phyloP scores from a whole-genome alignment of 2,888 invertebrate species.

The Amblyteles armatorius region DNA sequence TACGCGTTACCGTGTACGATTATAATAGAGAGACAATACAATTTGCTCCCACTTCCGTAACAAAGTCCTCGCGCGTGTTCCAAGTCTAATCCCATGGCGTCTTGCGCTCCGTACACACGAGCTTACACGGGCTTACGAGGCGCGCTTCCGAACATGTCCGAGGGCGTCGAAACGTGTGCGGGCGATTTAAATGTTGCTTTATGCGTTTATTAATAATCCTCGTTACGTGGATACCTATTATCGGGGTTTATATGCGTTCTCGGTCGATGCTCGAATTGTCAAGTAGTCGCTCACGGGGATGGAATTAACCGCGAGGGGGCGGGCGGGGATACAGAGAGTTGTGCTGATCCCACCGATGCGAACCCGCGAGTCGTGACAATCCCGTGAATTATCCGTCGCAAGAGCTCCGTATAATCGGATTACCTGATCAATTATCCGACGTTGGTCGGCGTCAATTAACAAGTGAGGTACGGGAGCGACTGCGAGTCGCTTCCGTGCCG shows the following conservation, averaged over 20 bases:
- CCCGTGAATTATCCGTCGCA: constrained; percentile 70
- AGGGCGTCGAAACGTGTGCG: not conserved
- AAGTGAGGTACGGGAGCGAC: constrained; percentile 67
- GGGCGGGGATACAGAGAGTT: not conserved
- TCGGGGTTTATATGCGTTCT: not conserved
- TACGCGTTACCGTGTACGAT: not conserved
- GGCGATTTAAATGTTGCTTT: not conserved
- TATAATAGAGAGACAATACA: not conserved
- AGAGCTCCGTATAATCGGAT: constrained; percentile 73
- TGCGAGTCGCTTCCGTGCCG: constrained; percentile 66
- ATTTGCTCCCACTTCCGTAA: constrained; percentile 37
- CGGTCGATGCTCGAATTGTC: constrained; percentile 2
- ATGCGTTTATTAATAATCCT: not conserved
- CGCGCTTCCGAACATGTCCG: not conserved
- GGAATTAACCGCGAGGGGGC: not conserved
- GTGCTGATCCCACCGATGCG: constrained; percentile 19
- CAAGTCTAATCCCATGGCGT: constrained; percentile 67
- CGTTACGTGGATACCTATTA: not conserved
- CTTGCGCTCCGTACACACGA: constrained; percentile 41
- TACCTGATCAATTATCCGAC: constrained; percentile 77
- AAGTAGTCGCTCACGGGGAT: constrained; percentile 8
- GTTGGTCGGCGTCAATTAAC: constrained; percentile 74
- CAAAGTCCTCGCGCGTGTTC: constrained; percentile 69
- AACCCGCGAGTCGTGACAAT: constrained; percentile 73
- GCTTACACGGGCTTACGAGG: constrained; percentile 31